Conservation (phyloP, 2,797 vertebrate species). For the Neostethus bicornis region DNA sequence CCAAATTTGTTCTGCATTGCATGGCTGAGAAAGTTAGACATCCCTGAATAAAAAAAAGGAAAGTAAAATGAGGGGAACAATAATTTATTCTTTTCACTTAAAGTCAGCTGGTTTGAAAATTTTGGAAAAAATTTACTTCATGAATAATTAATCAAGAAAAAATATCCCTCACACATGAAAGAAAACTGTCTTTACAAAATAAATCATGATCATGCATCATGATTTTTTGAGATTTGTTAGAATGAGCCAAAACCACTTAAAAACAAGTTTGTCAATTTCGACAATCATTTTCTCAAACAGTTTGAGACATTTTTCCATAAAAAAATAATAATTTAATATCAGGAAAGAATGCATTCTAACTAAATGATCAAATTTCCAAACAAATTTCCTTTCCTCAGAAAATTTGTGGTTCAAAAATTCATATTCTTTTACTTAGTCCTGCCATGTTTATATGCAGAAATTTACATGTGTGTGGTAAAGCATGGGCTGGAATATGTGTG, state of each 20-base stretch:
- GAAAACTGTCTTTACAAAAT: too few species aligned
- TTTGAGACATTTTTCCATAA: not conserved
- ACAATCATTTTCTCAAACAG: not conserved
- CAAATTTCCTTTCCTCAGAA: not conserved
- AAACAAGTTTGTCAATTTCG: not conserved
- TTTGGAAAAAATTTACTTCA: not conserved
- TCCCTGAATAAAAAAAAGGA: conserved; percentile 24
- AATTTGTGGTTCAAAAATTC: not conserved
- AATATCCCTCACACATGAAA: too few species aligned
- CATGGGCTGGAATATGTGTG: conserved; percentile 23
- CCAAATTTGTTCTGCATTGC: conserved; percentile 48
- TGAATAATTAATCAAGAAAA: too few species aligned
- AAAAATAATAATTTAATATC: not conserved
- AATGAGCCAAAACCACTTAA: not conserved
- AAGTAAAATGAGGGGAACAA: conserved; percentile 13
- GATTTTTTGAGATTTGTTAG: not conserved
- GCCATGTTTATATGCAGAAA: not conserved
- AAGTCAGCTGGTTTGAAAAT: not conserved
- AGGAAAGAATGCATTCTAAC: not conserved
- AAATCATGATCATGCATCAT: too few species aligned
- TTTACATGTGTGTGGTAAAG: not conserved
- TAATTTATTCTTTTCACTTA: conserved; percentile 30
- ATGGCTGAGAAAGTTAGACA: conserved; percentile 49
- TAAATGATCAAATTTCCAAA: not conserved
- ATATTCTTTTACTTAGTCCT: not conserved